Percentiles rank a stretch among this genome's conserved stretches.
Evolutionary conservation across 2,113 vertebrate genomes (phyloP).

Genomic region (Pygoscelis antarcticus): DNA sequence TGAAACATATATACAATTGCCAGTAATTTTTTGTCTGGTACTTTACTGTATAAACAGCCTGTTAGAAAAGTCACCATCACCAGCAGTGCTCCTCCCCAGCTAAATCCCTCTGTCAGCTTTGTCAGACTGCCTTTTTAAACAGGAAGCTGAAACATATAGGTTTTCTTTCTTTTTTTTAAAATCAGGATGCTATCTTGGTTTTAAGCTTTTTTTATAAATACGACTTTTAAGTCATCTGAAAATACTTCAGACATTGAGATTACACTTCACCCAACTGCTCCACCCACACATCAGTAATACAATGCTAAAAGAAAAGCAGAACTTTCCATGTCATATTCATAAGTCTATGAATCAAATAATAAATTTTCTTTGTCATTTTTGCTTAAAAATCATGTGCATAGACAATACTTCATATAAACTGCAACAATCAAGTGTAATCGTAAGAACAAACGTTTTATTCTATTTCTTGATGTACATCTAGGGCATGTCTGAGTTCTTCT

Average conservation of each 20-base stretch:
- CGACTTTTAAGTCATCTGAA: neutral
- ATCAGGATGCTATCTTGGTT: neutral
- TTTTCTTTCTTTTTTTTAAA: neutral
- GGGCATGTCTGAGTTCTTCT: neutral
- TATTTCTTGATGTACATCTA: neutral
- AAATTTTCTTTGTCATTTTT: neutral
- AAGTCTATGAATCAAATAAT: neutral
- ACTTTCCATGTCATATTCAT: neutral
- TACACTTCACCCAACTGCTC: neutral
- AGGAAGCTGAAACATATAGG: neutral
- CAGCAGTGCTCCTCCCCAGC: neutral
- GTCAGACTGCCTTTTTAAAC: neutral
- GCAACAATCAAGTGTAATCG: neutral
- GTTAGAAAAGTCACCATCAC: constrained; percentile 8
- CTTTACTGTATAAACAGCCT: constrained; percentile 13
- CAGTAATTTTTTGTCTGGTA: neutral
- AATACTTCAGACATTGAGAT: neutral
- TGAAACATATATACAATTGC: neutral
- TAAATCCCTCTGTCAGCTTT: neutral
- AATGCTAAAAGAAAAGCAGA: neutral
- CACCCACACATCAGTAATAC: neutral
- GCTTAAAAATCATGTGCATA: neutral
- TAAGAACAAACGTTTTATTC: neutral
- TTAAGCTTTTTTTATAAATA: neutral
- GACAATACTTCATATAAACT: neutral